Conservation (phyloP, 2,888 invertebrate genomes). For the Trachelus iudaicus region DNA sequence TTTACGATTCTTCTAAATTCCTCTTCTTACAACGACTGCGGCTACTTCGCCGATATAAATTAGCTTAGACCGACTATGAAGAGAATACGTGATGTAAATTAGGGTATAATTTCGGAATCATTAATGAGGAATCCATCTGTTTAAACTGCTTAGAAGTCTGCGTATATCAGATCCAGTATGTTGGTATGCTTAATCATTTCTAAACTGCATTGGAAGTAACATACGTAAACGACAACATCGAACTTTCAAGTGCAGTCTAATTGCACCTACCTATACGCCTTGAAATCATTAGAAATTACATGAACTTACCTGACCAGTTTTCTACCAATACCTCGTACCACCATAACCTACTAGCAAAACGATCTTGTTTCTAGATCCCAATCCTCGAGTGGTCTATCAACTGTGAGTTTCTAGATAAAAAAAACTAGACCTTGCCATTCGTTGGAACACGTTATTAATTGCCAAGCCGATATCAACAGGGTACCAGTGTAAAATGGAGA, state of each 20-base stretch:
- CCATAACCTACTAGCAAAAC: not conserved
- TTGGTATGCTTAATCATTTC: not conserved
- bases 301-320: conserved; percentile 5
- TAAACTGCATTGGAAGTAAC: not conserved
- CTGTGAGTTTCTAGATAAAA: not conserved
- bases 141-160: not conserved
- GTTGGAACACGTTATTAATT: not conserved
- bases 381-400: not conserved
- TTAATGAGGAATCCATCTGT: not conserved
- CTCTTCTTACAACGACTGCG: conserved; percentile 12
- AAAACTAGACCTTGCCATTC: not conserved
- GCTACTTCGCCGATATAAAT: not conserved
- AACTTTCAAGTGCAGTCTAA: not conserved
- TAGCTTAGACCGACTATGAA: not conserved
- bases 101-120: not conserved
- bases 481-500: not conserved
- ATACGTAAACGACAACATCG: not conserved
- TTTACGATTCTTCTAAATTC: conserved; percentile 43
- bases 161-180: not conserved
- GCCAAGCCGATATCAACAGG: not conserved
- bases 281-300: not conserved
- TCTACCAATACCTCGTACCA: conserved; percentile 5
- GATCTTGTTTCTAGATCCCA: not conserved
- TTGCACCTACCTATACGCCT: not conserved
- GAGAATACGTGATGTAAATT: not conserved